Percentiles rank a stretch among this genome's conserved stretches.
These are phyloP conservation scores for Dendroctonus valens DNA, from an alignment of 1,140 invertebrate species.

Conservation along the genomic window DNA sequence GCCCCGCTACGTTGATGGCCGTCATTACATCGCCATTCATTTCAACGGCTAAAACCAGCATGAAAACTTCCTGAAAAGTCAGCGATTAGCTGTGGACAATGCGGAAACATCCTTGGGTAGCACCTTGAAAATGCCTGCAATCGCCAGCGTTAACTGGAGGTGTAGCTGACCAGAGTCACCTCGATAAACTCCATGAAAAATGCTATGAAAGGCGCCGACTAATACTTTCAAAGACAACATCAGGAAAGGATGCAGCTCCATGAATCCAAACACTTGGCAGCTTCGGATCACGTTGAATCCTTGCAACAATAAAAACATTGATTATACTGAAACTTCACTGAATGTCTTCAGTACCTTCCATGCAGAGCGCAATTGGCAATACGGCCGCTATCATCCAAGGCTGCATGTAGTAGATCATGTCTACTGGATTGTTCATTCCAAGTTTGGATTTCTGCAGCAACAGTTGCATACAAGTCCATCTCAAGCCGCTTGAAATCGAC, in stretches of 20 bases:
- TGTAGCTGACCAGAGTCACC: conserved; percentile 88
- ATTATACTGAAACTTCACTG: background rate
- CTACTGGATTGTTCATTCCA: conserved; percentile 88
- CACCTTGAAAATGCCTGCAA: conserved; percentile 97
- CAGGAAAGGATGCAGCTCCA: conserved; percentile 41
- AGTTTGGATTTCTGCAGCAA: conserved; percentile 94
- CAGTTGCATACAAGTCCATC: conserved; percentile 97
- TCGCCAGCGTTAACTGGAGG: conserved; percentile 96
- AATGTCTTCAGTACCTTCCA: conserved; percentile 73
- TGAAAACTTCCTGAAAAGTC: conserved; percentile 82
- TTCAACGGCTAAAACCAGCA: conserved; percentile 79
- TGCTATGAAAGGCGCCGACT: conserved; percentile 81
- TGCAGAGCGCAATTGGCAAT: conserved; percentile 78
- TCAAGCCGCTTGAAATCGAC: conserved; percentile 84
- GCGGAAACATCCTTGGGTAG: conserved; percentile 14
- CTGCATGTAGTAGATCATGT: conserved; percentile 98
- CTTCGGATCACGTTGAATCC: conserved; percentile 32
- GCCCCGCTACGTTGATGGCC: conserved; percentile 78
- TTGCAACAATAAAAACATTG: conserved; percentile 13
- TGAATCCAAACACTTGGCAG: conserved; percentile 55
- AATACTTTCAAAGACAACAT: conserved; percentile 53
- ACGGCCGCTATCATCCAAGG: conserved; percentile 96
- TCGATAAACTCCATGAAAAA: conserved; percentile 95
- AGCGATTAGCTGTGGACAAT: conserved; percentile 23
- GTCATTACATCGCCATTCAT: conserved; percentile 84